These are phyloP conservation scores for Gallinago paraguaiae DNA, from an alignment of 2,113 vertebrate genomes.

Conservation along the genomic window DNA sequence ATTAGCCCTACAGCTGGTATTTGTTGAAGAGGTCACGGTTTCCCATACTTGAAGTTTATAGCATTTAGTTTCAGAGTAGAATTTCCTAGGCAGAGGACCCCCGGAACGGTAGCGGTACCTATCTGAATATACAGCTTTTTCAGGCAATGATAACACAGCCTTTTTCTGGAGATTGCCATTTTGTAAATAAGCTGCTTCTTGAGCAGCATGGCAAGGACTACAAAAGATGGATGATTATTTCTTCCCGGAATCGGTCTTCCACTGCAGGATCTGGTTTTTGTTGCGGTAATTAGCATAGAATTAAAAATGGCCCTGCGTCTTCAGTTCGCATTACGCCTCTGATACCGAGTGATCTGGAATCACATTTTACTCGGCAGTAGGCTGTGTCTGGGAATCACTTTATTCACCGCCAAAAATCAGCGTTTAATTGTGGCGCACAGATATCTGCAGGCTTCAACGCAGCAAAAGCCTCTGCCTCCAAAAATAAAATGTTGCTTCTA, in stretches of 20 bases:
- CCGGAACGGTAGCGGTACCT: not conserved
- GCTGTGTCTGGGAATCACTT: not conserved
- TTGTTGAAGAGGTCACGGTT: not conserved
- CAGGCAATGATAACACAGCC: not conserved
- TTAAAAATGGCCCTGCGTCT: constrained; percentile 29
- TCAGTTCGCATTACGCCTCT: not conserved
- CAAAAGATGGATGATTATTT: constrained; percentile 53
- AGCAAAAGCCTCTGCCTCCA: not conserved
- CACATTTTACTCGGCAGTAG: not conserved
- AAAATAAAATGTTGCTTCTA: not conserved
- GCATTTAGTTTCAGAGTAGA: not conserved
- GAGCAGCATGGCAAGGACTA: not conserved
- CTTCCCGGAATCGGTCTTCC: not conserved
- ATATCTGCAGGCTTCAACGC: not conserved
- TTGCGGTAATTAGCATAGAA: constrained; percentile 42
- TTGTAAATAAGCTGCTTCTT: constrained; percentile 26
- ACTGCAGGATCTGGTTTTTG: constrained; percentile 29
- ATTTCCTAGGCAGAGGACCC: not conserved
- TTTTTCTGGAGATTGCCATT: constrained; percentile 22
- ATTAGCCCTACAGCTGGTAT: not conserved
- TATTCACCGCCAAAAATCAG: not conserved
- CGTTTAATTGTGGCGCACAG: not conserved
- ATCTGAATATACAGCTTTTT: not conserved
- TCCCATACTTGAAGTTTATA: not conserved
- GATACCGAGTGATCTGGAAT: not conserved